phyloP scores from a whole-genome alignment of 2,797 vertebrate species.

The Allochrocebus solatus region DNA sequence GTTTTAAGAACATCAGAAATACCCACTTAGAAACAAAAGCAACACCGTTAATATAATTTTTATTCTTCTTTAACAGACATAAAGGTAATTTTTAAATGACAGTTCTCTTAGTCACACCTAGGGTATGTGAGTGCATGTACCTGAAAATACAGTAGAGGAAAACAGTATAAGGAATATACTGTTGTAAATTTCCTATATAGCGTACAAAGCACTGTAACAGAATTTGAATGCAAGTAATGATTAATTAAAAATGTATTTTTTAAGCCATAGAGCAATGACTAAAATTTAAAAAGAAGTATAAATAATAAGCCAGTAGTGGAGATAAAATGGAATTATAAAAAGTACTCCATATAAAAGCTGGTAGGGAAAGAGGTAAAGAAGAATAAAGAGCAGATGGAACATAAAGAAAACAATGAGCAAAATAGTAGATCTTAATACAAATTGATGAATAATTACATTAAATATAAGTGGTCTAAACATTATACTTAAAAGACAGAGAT shows the following conservation, averaged over 20 bases:
- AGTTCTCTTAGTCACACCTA: background rate
- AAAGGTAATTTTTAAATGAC: background rate
- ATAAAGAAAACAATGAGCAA: background rate
- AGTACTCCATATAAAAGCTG: background rate
- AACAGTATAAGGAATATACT: background rate
- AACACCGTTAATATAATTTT: background rate
- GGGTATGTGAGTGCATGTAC: fast-evolving
- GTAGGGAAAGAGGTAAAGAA: background rate
- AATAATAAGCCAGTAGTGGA: background rate
- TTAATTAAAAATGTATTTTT: conserved; percentile 19
- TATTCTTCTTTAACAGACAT: background rate
- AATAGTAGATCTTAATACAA: background rate
- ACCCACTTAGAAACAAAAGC: background rate
- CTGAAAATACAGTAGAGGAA: background rate
- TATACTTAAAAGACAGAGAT: conserved; percentile 32
- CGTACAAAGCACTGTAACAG: background rate
- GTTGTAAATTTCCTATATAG: background rate
- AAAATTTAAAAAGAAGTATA: background rate
- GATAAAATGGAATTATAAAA: background rate
- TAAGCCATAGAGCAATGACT: background rate
- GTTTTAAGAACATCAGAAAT: background rate
- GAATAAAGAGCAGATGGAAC: background rate
- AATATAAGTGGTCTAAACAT: conserved; percentile 41
- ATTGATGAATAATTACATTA: background rate
- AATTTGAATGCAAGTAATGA: background rate